Evolutionary conservation across 1,140 invertebrate species (phyloP).

Genomic region (Drosophila micromelanica): DNA sequence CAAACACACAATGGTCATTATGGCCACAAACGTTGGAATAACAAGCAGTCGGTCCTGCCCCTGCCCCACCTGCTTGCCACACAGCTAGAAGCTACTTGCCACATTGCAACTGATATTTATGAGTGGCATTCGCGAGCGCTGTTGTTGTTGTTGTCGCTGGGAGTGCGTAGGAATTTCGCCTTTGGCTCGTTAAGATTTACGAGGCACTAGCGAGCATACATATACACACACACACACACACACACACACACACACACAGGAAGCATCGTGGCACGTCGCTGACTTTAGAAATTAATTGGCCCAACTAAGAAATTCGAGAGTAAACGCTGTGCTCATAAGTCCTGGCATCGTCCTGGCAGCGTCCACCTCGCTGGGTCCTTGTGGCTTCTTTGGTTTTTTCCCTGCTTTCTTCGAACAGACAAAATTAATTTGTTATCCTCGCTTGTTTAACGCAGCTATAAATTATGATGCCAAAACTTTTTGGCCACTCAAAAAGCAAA

Average conservation of each 20-base stretch:
- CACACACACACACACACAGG: constrained; percentile 39
- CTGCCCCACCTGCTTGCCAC: background rate
- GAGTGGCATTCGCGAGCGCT: constrained; percentile 65
- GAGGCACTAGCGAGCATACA: constrained; percentile 51
- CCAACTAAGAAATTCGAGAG: constrained; percentile 83
- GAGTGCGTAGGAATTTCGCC: constrained; percentile 78
- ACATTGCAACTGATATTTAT: constrained; percentile 75
- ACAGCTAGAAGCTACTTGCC: constrained; percentile 23
- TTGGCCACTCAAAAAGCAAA: constrained; percentile 77
- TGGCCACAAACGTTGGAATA: constrained; percentile 70
- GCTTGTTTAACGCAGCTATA: constrained; percentile 83
- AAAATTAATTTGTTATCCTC: constrained; percentile 83
- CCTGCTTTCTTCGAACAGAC: constrained; percentile 60
- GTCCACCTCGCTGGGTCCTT: constrained; percentile 29
- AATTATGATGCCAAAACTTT: constrained; percentile 82
- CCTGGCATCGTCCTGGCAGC: constrained; percentile 54
- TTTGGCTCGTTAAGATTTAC: constrained; percentile 81
- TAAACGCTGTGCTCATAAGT: constrained; percentile 77
- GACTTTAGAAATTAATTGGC: constrained; percentile 83
- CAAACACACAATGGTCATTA: constrained; percentile 58
- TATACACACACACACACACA: constrained; percentile 29
- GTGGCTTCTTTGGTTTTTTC: constrained; percentile 49
- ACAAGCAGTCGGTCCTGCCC: constrained; percentile 36
- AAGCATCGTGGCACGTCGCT: constrained; percentile 57
- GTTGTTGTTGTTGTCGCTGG: constrained; percentile 39